phyloP scores from a whole-genome alignment of 2,797 vertebrate species.

The Dipus sagitta region DNA sequence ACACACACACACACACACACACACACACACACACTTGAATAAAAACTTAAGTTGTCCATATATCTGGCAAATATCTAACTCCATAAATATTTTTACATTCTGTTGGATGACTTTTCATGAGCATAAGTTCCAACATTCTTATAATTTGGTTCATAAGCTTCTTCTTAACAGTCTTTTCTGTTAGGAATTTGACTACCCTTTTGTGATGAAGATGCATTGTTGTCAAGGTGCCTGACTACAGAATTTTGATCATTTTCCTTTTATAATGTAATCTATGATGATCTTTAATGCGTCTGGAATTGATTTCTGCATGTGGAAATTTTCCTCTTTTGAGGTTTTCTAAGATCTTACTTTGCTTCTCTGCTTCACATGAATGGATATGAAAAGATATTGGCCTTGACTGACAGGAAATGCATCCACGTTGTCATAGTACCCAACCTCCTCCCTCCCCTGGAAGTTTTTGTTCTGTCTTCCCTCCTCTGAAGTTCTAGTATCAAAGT shows the following conservation, averaged over 20 bases:
- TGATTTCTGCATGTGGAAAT: not conserved
- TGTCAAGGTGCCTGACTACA: not conserved
- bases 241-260: not conserved
- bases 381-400: not conserved
- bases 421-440: not conserved
- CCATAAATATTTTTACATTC: not conserved
- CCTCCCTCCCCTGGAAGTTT: not conserved
- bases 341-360: slow-evolving; percentile 18
- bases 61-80: not conserved
- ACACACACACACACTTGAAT: not conserved
- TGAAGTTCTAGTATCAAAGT: not conserved
- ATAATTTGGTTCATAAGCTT: not conserved
- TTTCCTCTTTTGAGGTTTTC: not conserved
- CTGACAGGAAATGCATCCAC: not conserved
- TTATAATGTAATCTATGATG: not conserved
- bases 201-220: not conserved
- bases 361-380: not conserved
- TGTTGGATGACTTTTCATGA: not conserved
- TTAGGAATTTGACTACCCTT: not conserved
- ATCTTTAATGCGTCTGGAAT: not conserved
- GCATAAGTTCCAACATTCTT: not conserved
- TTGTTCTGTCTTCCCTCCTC: not conserved
- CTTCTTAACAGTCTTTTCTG: not conserved
- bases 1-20: not conserved
- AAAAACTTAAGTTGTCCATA: not conserved